Base-by-base conservation (phyloP, 2,888 invertebrate species). In the Macropis europaea region DNA sequence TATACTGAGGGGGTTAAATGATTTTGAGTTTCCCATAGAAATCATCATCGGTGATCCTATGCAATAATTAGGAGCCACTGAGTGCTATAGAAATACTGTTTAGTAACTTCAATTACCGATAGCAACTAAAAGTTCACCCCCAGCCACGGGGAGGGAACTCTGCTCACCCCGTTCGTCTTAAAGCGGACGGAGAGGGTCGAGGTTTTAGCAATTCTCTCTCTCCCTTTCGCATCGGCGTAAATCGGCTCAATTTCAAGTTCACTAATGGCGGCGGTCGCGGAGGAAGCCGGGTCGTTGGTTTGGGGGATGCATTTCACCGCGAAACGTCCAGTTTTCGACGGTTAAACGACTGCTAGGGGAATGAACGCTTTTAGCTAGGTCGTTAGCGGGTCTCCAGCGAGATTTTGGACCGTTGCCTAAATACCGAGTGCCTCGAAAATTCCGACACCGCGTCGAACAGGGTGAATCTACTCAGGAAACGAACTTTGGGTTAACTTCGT, bases 211-310 rank as follows among this genome's bases (percentile, higher is more conserved):
- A n/a, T 34, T 34, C n/a, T n/a, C 11, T 34, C n/a, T 11, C 11
- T 2, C 2, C 7, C 6, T 1, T 19, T 24, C 45, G 24, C 36
- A 19, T 50, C 30, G 6, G 26, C 64, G 60, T 60, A 64, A 71
- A 74, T 72, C 70, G 70, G 54, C 69, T 59, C 57, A 36, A 66
- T 74, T 79, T 81, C 80, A 60, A 77, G 79, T 73, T 67, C 68
- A 34, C 68, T 80, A 77, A 80, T 73, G 64, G 73, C 67, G 73
- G 64, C 47, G 72, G 64, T 61, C 75, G 47, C 59, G 50, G 19
- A 48, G 48, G 36, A 53, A 53, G 48, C 1, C 34, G 40, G 17
- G 54, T 38, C 24, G 17, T n/a, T 28, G 50, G 38, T 17, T 13
- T 6, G 36, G 26, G 2, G 34, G 34, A 9, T n/a, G 28, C 26